Conservation (phyloP, 2,797 vertebrate genomes). For the Liasis olivaceus region DNA sequence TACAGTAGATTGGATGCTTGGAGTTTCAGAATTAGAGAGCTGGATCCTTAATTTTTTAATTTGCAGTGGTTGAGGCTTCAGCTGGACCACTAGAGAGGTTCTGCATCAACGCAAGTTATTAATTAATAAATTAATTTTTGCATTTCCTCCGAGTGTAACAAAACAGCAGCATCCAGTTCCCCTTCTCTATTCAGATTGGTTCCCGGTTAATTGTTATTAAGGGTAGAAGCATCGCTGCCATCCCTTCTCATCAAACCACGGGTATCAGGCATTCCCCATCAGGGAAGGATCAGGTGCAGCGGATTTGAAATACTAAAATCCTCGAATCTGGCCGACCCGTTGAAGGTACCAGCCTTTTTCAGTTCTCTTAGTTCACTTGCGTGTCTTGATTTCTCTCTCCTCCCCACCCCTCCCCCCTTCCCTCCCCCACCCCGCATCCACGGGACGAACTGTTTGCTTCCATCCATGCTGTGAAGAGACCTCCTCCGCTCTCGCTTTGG, state of each 20-base stretch:
- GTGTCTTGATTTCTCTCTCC: neutral
- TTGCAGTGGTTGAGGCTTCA: neutral
- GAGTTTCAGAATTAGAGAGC: neutral
- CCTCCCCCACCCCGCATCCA: neutral
- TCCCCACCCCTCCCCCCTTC: neutral
- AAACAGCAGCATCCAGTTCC: neutral
- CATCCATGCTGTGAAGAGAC: neutral
- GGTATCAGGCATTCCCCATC: too few species aligned
- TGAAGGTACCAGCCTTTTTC: too few species aligned
- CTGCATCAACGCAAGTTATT: neutral
- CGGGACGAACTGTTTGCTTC: neutral
- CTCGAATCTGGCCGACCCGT: neutral
- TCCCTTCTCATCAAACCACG: neutral
- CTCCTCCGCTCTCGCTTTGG: neutral
- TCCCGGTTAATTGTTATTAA: neutral
- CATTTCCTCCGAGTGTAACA: too few species aligned
- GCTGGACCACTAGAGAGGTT: neutral
- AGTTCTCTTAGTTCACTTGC: too few species aligned
- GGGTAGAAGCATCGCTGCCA: neutral
- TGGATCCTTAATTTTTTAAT: neutral
- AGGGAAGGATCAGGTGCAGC: neutral
- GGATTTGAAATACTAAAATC: neutral
- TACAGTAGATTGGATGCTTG: neutral
- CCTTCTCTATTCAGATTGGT: neutral
- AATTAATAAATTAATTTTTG: neutral